phyloP scores from a whole-genome alignment of 2,113 vertebrate species.

The Nothoprocta pentlandii region DNA sequence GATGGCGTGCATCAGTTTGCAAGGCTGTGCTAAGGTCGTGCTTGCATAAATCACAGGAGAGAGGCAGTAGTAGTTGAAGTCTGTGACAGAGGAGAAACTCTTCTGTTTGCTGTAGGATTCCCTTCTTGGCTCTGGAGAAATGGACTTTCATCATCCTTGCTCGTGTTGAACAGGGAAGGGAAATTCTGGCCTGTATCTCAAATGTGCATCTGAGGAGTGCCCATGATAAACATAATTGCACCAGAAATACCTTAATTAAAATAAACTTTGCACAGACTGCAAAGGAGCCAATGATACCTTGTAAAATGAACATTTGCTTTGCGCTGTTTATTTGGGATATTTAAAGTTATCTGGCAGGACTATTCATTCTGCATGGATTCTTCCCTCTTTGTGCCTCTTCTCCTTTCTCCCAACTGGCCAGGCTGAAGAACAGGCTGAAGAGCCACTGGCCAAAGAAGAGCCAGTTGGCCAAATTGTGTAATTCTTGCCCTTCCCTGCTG shows the following conservation, averaged over 20 bases:
- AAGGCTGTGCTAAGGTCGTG: background rate
- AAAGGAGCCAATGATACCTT: background rate
- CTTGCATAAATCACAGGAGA: background rate
- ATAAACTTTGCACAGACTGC: background rate
- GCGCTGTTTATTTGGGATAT: background rate
- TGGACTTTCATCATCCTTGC: background rate
- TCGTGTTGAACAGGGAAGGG: background rate
- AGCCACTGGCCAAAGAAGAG: background rate
- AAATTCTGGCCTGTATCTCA: background rate
- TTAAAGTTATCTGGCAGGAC: too few relatives aligned
- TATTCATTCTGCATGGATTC: too few relatives aligned
- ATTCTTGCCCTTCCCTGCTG: background rate
- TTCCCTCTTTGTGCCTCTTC: background rate
- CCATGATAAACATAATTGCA: background rate
- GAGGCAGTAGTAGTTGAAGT: background rate
- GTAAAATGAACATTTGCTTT: background rate
- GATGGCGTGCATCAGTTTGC: background rate
- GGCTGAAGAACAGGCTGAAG: background rate
- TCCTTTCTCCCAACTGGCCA: background rate
- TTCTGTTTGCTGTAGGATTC: background rate
- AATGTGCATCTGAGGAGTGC: background rate
- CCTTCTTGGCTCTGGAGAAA: background rate
- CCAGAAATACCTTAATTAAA: background rate
- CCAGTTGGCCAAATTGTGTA: background rate
- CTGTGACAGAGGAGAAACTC: background rate